Evolutionary conservation across 1,140 invertebrate species (phyloP), one percentile per base, ranked within the genome.

Genomic region (Bombus confusus): DNA sequence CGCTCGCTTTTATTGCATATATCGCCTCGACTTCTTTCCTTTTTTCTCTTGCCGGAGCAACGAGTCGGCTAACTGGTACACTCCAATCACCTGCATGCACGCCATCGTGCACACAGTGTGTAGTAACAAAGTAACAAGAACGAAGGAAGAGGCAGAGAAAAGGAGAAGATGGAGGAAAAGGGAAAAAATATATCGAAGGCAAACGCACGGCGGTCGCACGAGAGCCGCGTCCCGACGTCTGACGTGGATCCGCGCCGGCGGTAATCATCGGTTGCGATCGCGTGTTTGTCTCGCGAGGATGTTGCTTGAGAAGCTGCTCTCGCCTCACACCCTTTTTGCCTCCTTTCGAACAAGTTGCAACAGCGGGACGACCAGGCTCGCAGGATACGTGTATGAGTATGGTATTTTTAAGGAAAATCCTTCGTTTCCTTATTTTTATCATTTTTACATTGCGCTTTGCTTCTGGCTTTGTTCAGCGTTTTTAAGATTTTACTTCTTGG

Each of bases 51-150:
- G 8, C 9, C 31, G 25, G 18, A 25, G 25, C 37, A 34, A 37
- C 74, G 34, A 34, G 34, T 75, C 43, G 62, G 62, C 62, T 78
- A 85, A 87, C 76, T 87, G 25, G 78, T 64, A 64, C 80, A 43
- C 43, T 76, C 78, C 78, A 87, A 88, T 88, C 74, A 83, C 39
- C 74, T 86, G 62, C 86, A 83, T 74, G 84, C 77, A 82, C 74
- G 57, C 28, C 59, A 15, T n/a, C 41, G 37, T n/a, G 57, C 39
- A 43, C 64, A 28, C 43, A 52, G 3, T 8, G 15, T 66, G 28
- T 72, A 28, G n/a, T 43, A 47, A 69, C 25, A 52, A 37, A 47
- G 64, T 71, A 80, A 69, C 78, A 25, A 80, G 75, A 78, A 13
- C 28, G 59, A 62, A n/a, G 28, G 59, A 5, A 34, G 31, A 37